Base-by-base conservation (phyloP, 2,113 vertebrate genomes). In the Elachura formosa region DNA sequence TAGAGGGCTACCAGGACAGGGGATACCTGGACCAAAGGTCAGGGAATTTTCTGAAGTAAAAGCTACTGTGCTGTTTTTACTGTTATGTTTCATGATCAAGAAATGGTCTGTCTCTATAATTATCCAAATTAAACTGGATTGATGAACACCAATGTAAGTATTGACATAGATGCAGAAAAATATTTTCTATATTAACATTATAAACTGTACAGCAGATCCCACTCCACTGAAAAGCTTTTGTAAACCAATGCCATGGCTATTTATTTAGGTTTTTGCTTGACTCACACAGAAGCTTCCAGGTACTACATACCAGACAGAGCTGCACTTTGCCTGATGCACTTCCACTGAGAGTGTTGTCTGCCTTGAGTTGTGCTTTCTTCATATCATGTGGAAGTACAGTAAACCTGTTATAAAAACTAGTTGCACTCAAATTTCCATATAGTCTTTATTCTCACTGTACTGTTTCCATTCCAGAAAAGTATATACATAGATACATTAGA, bases 11-110 rank as follows among this genome's bases (percentile, higher is more conserved):
- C 97, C 96, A 94, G 98, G 98, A 96, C 98, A 99, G 90, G 98
- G 98, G 40, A 90, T 98, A 79, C 97, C 98, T 87, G 99, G 99
- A 94, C 76, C 97, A 66, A 99, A 99, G 98, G 99, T 99, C 95
- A 88, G 97, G 89, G 59, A 74, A 69, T 81, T 92, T 86, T 87
- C 64, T 79, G 34, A 49, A 77, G 33, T 77, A 66, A 90, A 71
- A 93, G 41, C 29, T 73, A 52, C 22, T 55, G n/a, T 59, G 61
- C 36, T 79, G n/a, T 29, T 93, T 93, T 72, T 75, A 69, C 23
- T 87, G 26, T 75, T 74, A 41, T 2, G 9, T 74, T 90, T 80
- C 45, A 52, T 64, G 29, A 74, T 58, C 52, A 75, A 89, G 38
- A 75, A 91, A 72, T 75, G 9, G 14, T 71, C 46, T 75, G 6